Conservation (phyloP, 2,113 vertebrate genomes). For the Lynx canadensis region DNA sequence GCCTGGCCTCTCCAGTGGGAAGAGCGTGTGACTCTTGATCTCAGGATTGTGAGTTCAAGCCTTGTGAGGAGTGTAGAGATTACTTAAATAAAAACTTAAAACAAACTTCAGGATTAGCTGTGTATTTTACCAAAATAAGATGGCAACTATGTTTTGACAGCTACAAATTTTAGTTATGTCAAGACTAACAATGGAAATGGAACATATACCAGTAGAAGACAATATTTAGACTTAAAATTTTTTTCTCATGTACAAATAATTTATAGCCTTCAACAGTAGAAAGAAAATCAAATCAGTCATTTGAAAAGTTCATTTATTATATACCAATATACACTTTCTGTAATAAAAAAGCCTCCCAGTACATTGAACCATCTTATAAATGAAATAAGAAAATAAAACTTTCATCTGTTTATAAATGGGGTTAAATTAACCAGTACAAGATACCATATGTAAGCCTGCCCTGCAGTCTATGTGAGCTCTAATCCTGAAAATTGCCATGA, state of each 20-base stretch:
- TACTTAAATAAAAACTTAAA: too few species aligned
- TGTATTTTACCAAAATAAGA: slow-evolving; percentile 26
- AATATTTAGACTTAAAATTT: background rate
- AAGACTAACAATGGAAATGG: background rate
- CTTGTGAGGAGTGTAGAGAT: too few species aligned
- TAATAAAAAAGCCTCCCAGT: slow-evolving; percentile 79
- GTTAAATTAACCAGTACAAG: slow-evolving; percentile 66
- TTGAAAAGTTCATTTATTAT: slow-evolving; percentile 83
- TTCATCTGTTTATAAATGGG: slow-evolving; percentile 65
- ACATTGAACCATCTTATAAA: slow-evolving; percentile 75
- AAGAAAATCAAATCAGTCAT: slow-evolving; percentile 57
- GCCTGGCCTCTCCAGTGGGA: too few species aligned
- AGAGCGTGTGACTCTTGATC: too few species aligned
- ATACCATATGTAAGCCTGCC: slow-evolving; percentile 4
- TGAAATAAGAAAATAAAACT: slow-evolving; percentile 77
- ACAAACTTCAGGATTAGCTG: background rate
- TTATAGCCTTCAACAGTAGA: slow-evolving; percentile 9
- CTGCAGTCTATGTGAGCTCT: background rate
- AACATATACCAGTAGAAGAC: background rate
- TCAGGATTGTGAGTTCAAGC: too few species aligned
- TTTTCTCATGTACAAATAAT: slow-evolving; percentile 30
- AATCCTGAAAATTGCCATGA: background rate
- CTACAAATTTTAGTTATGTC: background rate
- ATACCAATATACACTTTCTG: slow-evolving; percentile 65
- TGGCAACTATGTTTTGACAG: background rate